Evolutionary conservation across 2,888 invertebrate genomes (phyloP).

Genomic region (Acanthosepion esculentum): DNA sequence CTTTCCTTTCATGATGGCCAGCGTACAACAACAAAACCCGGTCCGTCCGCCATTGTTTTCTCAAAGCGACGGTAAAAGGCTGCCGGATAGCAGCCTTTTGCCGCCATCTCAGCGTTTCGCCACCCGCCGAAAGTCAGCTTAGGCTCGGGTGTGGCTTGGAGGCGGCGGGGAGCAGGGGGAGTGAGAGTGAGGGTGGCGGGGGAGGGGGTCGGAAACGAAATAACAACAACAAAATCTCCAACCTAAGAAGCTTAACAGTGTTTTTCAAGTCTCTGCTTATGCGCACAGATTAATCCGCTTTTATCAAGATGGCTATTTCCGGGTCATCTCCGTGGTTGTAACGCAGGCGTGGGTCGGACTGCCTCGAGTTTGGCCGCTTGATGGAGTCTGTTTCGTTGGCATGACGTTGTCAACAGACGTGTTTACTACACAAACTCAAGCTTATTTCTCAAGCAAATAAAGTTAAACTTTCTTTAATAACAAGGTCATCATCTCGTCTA

Average conservation of each 20-base stretch:
- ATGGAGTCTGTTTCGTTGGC: slow-evolving; percentile 33
- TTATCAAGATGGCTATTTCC: not conserved
- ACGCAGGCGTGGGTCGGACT: not conserved
- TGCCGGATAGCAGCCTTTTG: not conserved
- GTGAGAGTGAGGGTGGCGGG: no score
- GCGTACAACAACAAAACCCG: not conserved
- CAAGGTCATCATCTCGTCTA: not conserved
- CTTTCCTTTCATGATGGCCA: not conserved
- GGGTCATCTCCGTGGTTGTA: not conserved
- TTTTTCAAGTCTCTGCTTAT: not conserved
- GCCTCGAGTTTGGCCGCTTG: slow-evolving; percentile 39
- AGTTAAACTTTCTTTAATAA: no score
- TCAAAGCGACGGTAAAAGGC: not conserved
- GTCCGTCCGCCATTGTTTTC: not conserved
- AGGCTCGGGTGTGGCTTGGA: not conserved
- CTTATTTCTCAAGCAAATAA: no score
- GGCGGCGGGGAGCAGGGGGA: not conserved
- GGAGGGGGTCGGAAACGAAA: not conserved
- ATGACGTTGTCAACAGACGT: slow-evolving; percentile 35
- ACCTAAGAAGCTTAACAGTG: not conserved
- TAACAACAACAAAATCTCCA: not conserved
- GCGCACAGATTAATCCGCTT: not conserved
- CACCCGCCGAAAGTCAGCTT: not conserved
- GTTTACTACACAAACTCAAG: not conserved
- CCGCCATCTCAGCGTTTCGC: not conserved